These are phyloP conservation scores for Drosophila lacertosa DNA, from an alignment of 1,140 invertebrate species.

Conservation along the genomic window DNA sequence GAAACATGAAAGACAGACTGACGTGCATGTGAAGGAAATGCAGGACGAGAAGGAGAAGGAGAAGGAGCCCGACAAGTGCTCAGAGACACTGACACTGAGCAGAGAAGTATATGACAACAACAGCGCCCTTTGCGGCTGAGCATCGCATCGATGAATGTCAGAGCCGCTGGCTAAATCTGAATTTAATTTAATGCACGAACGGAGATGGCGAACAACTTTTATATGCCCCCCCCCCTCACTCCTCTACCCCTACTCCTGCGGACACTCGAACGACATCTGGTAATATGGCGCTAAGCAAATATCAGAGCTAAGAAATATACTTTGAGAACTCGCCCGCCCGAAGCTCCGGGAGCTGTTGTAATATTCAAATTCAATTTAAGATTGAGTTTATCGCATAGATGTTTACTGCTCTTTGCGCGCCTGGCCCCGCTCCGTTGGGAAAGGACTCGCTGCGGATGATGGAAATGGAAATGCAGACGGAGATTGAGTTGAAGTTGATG, in stretches of 20 bases:
- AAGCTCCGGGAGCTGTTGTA: conserved; percentile 34
- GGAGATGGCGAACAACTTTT: conserved; percentile 70
- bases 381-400: conserved; percentile 74
- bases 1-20: conserved; percentile 70
- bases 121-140: conserved; percentile 25
- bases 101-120: conserved; percentile 64
- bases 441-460: conserved; percentile 16
- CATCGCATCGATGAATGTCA: conserved; percentile 52
- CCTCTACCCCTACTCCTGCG: no score
- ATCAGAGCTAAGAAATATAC: conserved; percentile 60
- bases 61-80: conserved; percentile 44
- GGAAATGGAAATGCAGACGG: conserved; percentile 21
- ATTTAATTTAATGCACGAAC: conserved; percentile 82
- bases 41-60: conserved; percentile 27
- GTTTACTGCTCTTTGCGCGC: conserved; percentile 71
- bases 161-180: conserved; percentile 72
- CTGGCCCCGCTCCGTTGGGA: conserved; percentile 36
- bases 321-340: conserved; percentile 28
- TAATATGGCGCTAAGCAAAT: conserved; percentile 77
- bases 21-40: conserved; percentile 65
- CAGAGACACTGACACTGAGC: conserved; percentile 50
- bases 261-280: conserved; percentile 75
- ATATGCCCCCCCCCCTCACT: no score
- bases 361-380: conserved; percentile 82
- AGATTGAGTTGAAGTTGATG: not conserved